Base-by-base conservation (phyloP, 2,113 vertebrate species). In the Gopherus evgoodei region DNA sequence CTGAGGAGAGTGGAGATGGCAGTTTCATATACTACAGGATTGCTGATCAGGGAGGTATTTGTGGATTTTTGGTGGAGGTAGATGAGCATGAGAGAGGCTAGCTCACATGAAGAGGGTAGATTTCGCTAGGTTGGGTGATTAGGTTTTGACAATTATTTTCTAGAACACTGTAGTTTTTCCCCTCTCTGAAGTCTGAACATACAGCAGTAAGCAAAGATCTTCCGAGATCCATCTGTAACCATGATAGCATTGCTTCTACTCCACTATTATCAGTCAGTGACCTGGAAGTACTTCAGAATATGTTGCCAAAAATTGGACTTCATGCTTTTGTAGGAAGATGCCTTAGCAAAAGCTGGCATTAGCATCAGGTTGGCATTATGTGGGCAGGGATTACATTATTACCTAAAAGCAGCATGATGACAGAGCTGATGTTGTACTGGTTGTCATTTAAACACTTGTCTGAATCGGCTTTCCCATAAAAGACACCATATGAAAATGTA, bases 121-220 rank as follows among this genome's bases (percentile, higher is more conserved):
- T 97, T 93, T 91, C 52, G 78, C 19, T 69, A 53, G 56, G 72
- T 3, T 89, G 85, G 52, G 84, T 93, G 81, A 96, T 90, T 84
- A 90, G 59, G 12, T 81, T 97, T 93, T 93, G 91, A 94, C 92
- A 94, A 88, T 79, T 93, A 93, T 92, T 97, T 97, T 90, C 19
- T 95, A 95, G 81, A 87, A 80, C 75, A 3, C 35, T 72, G 9
- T 72, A 65, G 31, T 72, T 35, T 72, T 35, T 72, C n/a, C 8
- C 38, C 65, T 69, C 35, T 72, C 35, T 72, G 19, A 72, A 72
- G 65, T 72, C 19, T 1, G 0, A 81, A 62, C 50, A 5, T 22
- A 27, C 8, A 44, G 1, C 2, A 24, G 6, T 31, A 75, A 79
- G 22, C 31, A 13, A 56, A 35, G n/a, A 22, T 69, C 62, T n/a